Percentiles rank a stretch among this genome's conserved stretches.
Evolutionary conservation across 1,140 invertebrate genomes (phyloP).

Genomic region (Leptoteleia sp.): DNA sequence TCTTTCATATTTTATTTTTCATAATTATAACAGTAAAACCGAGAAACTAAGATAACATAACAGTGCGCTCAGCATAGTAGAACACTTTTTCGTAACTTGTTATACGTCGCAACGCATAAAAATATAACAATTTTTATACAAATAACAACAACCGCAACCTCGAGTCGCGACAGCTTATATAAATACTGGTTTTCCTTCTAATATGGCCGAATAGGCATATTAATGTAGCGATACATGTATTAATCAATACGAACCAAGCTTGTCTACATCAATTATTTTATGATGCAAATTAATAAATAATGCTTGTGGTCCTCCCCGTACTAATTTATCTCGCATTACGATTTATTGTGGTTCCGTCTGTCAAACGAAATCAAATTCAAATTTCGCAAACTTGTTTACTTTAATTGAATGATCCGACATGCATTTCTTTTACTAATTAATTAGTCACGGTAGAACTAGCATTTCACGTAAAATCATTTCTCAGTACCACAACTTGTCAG

Average conservation of each 20-base stretch:
- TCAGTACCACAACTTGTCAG: no score
- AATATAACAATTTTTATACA: no score
- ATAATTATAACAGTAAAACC: no score
- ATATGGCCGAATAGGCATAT: constrained; percentile 22
- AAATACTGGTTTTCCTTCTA: constrained; percentile 51
- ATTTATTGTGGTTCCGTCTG: constrained; percentile 3
- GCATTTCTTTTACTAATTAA: no score
- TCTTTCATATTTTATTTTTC: no score
- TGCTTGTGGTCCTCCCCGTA: constrained; percentile 6
- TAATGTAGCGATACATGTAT: constrained; percentile 5
- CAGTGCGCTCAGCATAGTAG: no score
- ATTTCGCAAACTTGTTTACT: not conserved
- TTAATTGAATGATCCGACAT: no score
- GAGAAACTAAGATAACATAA: no score
- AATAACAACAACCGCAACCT: constrained; percentile 35
- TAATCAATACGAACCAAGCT: constrained; percentile 6
- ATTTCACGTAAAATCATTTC: no score
- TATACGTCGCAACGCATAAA: no score
- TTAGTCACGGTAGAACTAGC: no score
- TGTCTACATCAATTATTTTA: constrained; percentile 26
- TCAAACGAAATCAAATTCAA: constrained; percentile 4
- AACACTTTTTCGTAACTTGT: no score
- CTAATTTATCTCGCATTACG: constrained; percentile 12
- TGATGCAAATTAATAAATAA: constrained; percentile 20
- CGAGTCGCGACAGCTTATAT: constrained; percentile 26